Base-by-base conservation (phyloP, 2,888 invertebrate species). In the Stenichneumon culpator region DNA sequence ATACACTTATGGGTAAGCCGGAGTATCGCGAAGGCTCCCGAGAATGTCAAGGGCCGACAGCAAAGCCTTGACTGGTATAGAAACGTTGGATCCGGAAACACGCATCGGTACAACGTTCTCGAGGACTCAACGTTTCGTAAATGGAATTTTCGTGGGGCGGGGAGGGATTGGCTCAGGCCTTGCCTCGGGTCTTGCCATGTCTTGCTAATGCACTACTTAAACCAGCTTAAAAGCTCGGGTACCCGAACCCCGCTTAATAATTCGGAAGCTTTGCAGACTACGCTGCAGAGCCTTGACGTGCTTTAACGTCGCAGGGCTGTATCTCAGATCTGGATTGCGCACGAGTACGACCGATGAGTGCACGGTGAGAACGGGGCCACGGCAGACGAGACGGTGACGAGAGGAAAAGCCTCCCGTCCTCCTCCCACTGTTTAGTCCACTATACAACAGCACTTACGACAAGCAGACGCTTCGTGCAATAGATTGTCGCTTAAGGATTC, bases 161-260 rank as follows among this genome's bases (percentile, higher is more conserved):
- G 11, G 39, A 39, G 39, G 39, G 39, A 39, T 39, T 39, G 39
- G 39, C 39, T 39, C 39, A 11, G 39, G 11, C 11, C 44, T 47
- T 65, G 54, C 82, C 63, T 16, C 7, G 75, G 74, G 68, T 78
- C 78, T 79, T 69, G 75, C 81, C 57, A 47, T 74, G 86, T 83
- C 68, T 80, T 65, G 81, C 82, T 86, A 88, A 87, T 87, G 87
- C 86, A 87, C 83, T 84, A 86, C 86, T 86, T 84, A 83, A 84
- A 81, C 79, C 85, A 80, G 85, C 85, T 86, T 84, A 78, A 86
- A 86, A 87, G 86, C 86, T 44, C 74, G 52, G 25, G 72, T 82
- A 57, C 81, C 69, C 75, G 77, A 79, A 70, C 73, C 80, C 72
- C 57, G 83, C 80, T 87, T 86, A 84, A 86, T 86, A 86, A 87